Conservation (phyloP, 2,113 vertebrate species). For the Xenotilapia leptura region DNA sequence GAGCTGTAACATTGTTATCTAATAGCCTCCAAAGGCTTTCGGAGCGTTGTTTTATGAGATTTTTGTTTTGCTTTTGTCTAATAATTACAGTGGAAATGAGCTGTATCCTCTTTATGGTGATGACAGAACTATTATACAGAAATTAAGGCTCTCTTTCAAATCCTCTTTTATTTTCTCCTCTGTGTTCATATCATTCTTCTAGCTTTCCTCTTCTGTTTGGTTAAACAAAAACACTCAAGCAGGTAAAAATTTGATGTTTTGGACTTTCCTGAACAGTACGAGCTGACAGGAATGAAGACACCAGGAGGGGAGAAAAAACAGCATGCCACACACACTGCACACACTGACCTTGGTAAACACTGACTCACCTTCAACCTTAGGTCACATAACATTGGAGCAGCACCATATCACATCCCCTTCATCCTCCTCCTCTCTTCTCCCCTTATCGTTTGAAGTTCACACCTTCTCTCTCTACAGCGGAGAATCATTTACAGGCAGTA, state of each 20-base stretch:
- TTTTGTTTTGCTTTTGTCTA: background rate
- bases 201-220: background rate
- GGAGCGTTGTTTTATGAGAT: background rate
- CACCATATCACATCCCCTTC: background rate
- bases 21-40: background rate
- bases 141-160: background rate
- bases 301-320: background rate
- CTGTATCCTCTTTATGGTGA: background rate
- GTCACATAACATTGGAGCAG: background rate
- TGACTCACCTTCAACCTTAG: background rate
- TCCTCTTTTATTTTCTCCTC: background rate
- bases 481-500: conserved; percentile 50
- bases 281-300: background rate
- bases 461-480: conserved; percentile 30
- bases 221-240: background rate
- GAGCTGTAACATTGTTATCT: background rate
- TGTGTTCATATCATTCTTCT: background rate
- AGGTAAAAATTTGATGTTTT: background rate
- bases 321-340: background rate
- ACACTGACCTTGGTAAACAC: background rate
- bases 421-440: background rate
- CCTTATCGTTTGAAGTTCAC: conserved; percentile 47
- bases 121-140: background rate
- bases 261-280: background rate
- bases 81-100: background rate